Percentiles rank a stretch among this genome's conserved stretches.
These are phyloP conservation scores for Macrotis lagotis DNA, from an alignment of 2,113 vertebrate genomes.

Conservation along the genomic window DNA sequence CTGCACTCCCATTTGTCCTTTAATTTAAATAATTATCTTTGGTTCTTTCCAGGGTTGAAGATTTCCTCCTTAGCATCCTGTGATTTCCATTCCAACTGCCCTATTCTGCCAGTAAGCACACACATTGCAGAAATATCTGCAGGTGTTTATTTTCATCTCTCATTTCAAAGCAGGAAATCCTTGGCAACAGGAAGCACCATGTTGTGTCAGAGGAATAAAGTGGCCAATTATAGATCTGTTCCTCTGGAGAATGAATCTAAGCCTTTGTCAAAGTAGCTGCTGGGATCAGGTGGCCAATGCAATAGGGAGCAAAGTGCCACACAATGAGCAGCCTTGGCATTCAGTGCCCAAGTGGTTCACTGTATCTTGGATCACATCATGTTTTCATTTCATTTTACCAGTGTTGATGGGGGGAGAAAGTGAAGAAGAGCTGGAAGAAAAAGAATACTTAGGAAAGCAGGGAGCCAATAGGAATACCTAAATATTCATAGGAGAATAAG, in stretches of 20 bases:
- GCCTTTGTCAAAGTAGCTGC: slow-evolving; percentile 46
- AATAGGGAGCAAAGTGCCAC: neutral
- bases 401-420: neutral
- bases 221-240: slow-evolving; percentile 48
- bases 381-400: neutral
- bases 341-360: neutral
- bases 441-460: neutral
- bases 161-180: slow-evolving; percentile 65
- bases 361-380: neutral
- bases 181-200: slow-evolving; percentile 59
- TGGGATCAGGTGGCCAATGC: slow-evolving; percentile 41
- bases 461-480: neutral
- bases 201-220: slow-evolving; percentile 50
- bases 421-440: neutral
- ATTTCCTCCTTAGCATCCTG: neutral
- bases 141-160: slow-evolving; percentile 69
- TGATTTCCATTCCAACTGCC: neutral
- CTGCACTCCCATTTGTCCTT: neutral
- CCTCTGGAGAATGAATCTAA: neutral
- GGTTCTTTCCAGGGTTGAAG: slow-evolving; percentile 14
- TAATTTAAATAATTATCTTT: slow-evolving; percentile 17
- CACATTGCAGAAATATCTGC: slow-evolving; percentile 40
- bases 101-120: slow-evolving; percentile 24
- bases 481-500: neutral
- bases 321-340: neutral